Conservation (phyloP, 2,113 vertebrate genomes). For the Zosterops lateralis region DNA sequence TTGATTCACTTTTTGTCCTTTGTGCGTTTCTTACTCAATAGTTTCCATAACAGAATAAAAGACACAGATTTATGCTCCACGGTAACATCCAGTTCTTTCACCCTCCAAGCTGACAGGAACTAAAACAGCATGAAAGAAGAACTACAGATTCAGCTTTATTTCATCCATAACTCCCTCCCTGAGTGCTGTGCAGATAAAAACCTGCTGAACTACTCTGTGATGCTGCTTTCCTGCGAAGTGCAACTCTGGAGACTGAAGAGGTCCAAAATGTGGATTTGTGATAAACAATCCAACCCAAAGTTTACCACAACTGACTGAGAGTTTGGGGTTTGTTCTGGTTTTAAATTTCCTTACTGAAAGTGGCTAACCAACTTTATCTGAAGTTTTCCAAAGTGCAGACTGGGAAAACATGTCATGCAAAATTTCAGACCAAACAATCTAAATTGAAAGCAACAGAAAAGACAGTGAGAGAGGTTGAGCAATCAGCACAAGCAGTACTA, state of each 20-base stretch:
- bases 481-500: neutral
- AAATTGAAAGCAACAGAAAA: neutral
- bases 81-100: neutral
- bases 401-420: neutral
- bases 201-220: neutral
- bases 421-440: neutral
- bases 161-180: neutral
- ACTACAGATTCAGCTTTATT: neutral
- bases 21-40: neutral
- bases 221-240: neutral
- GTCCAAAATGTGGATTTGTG: neutral
- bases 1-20: neutral
- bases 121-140: neutral
- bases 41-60: neutral
- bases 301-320: neutral
- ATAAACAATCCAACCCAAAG: neutral
- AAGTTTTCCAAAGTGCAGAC: neutral
- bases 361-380: neutral
- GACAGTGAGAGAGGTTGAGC: neutral
- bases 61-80: neutral
- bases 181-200: neutral
- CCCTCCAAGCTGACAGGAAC: neutral
- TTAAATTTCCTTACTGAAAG: conserved; percentile 9
- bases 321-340: neutral
- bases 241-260: neutral